phyloP scores from a whole-genome alignment of 92 coral and sea anemone genomes.

The Siderastrea radians region DNA sequence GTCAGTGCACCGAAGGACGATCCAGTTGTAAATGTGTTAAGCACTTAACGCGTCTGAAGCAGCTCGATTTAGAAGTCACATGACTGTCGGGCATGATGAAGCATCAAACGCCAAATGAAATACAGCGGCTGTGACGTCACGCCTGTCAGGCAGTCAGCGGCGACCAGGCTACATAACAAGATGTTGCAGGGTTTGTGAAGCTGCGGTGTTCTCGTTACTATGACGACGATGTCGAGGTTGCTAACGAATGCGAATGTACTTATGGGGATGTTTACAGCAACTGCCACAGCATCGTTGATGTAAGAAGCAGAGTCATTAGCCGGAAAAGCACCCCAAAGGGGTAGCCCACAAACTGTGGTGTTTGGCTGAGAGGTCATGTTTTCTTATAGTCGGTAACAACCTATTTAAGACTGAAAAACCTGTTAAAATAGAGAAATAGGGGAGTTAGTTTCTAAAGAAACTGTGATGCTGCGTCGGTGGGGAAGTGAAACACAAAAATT shows the following conservation, averaged over 20 bases:
- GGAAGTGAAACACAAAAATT: too few relatives aligned
- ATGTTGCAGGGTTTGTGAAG: neutral
- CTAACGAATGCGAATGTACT: neutral
- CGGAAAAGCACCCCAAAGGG: neutral
- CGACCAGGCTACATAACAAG: neutral
- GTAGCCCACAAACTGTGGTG: neutral
- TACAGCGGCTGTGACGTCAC: neutral
- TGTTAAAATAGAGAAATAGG: too few relatives aligned
- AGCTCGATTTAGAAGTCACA: conserved; percentile 4
- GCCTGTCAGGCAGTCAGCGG: neutral
- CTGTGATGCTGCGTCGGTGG: too few relatives aligned
- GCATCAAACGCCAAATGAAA: conserved; percentile 22
- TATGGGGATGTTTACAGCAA: neutral
- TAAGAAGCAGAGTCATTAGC: neutral
- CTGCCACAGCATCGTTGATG: neutral
- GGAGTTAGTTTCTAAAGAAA: too few relatives aligned
- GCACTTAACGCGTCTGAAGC: neutral
- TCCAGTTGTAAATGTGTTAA: neutral
- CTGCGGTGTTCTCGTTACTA: neutral
- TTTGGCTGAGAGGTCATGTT: neutral
- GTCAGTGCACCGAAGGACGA: neutral
- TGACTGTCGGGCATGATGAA: conserved; percentile 19
- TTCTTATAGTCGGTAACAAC: too few relatives aligned
- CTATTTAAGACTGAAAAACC: too few relatives aligned
- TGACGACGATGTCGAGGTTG: neutral